Evolutionary conservation across 2,797 vertebrate species (phyloP).

Genomic region (Diplodus sargus): DNA sequence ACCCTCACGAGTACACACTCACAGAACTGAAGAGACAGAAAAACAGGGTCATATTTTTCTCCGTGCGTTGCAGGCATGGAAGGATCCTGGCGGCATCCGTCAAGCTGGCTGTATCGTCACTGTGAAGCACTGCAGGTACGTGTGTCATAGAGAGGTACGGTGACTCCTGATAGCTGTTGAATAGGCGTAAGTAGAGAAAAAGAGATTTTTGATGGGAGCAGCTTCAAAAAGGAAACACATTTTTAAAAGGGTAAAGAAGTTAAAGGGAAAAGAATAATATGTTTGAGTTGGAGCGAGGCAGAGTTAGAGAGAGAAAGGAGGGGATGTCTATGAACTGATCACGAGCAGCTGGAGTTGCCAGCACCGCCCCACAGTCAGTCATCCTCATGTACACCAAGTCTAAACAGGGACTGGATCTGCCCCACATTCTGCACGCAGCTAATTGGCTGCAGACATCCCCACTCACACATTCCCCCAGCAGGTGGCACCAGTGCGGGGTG

Average conservation of each 20-base stretch:
- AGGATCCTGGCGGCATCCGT: conserved; percentile 23
- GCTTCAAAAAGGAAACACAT: neutral
- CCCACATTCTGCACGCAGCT: conserved; percentile 29
- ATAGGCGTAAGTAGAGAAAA: neutral
- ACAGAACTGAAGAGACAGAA: conserved; percentile 24
- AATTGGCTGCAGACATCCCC: conserved; percentile 54
- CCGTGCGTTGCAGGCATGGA: neutral
- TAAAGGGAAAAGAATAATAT: neutral
- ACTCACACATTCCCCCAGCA: conserved; percentile 55
- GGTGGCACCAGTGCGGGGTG: conserved; percentile 20
- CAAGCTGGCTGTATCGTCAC: conserved; percentile 14
- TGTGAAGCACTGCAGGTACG: conserved; percentile 55
- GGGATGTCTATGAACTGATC: conserved; percentile 2
- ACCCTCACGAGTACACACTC: conserved; percentile 30
- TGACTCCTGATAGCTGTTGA: conserved; percentile 9
- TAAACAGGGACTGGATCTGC: conserved; percentile 7
- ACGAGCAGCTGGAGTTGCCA: conserved; percentile 26
- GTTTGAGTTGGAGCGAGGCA: neutral
- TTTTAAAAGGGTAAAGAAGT: neutral
- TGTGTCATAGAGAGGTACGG: conserved; percentile 24
- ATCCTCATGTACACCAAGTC: conserved; percentile 24
- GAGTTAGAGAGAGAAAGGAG: neutral
- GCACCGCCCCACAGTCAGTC: neutral
- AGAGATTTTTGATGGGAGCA: neutral
- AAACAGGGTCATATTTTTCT: conserved; percentile 32